Percentiles rank a stretch among this genome's conserved stretches.
These are phyloP conservation scores for Corythaixoides concolor DNA, from an alignment of 2,113 vertebrate species.

Conservation along the genomic window DNA sequence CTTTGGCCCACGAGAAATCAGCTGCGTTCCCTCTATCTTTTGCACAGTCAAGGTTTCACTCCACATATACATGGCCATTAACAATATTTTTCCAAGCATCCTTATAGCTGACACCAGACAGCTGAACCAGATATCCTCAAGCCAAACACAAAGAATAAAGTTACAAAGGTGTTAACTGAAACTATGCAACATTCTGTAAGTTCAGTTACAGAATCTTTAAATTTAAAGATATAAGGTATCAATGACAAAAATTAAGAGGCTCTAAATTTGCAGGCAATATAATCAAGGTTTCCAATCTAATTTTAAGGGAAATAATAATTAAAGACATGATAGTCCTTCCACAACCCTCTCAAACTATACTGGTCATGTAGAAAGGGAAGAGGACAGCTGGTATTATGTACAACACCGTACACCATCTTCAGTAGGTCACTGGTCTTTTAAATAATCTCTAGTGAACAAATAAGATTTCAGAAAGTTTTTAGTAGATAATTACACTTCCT, in stretches of 20 bases:
- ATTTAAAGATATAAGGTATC: neutral
- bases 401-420: conserved; percentile 20
- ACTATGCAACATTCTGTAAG: neutral
- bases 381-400: neutral
- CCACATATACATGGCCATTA: neutral
- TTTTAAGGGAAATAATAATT: neutral
- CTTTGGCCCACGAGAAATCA: neutral
- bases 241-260: neutral
- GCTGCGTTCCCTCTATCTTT: neutral
- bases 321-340: neutral
- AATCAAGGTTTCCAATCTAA: neutral
- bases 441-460: conserved; percentile 80
- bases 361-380: neutral
- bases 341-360: neutral
- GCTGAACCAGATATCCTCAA: neutral
- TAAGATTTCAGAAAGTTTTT: conserved; percentile 84
- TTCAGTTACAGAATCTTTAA: neutral
- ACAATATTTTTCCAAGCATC: neutral
- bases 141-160: neutral
- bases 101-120: neutral
- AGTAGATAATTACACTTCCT: conserved; percentile 86
- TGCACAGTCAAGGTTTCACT: neutral
- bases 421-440: conserved; percentile 80
- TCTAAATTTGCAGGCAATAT: neutral
- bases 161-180: neutral